Evolutionary conservation across 2,888 invertebrate species (phyloP).

Genomic region (Parnassius apollo): DNA sequence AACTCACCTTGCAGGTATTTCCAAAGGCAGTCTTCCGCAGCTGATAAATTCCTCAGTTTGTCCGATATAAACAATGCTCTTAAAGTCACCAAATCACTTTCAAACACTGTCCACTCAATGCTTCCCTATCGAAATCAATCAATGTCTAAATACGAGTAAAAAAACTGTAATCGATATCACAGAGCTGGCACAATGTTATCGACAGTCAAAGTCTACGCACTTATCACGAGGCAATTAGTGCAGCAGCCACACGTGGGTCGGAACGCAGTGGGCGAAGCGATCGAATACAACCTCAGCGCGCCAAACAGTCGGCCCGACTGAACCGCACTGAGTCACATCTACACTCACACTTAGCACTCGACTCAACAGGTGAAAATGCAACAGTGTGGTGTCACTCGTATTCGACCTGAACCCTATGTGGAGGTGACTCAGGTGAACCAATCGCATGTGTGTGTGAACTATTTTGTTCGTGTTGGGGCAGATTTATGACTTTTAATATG

Average conservation of each 20-base stretch:
- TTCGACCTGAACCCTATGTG: conserved; percentile 62
- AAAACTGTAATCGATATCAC: conserved; percentile 34
- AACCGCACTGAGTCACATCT: conserved; percentile 58
- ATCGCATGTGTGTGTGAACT: conserved; percentile 61
- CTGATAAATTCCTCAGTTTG: conserved; percentile 75
- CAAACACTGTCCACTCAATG: conserved; percentile 59
- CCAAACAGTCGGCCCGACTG: conserved; percentile 73
- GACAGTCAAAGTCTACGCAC: conserved; percentile 60
- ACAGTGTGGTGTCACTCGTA: conserved; percentile 68
- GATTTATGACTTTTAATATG: conserved; percentile 57
- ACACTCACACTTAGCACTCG: conserved; percentile 58
- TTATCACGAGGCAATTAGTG: conserved; percentile 65
- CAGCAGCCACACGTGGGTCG: conserved; percentile 62
- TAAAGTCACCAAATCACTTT: conserved; percentile 63
- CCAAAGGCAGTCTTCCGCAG: conserved; percentile 67
- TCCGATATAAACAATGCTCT: conserved; percentile 54
- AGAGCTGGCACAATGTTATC: conserved; percentile 51
- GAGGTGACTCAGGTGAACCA: conserved; percentile 68
- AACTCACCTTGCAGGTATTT: conserved; percentile 74
- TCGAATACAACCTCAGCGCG: conserved; percentile 63
- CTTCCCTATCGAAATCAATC: conserved; percentile 35
- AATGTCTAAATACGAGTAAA: conserved; percentile 36
- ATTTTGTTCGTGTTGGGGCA: conserved; percentile 70
- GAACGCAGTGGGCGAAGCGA: conserved; percentile 36
- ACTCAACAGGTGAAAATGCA: conserved; percentile 75